Evolutionary conservation across 2,888 invertebrate genomes (phyloP).

Genomic region (Ecliptopera silaceata): DNA sequence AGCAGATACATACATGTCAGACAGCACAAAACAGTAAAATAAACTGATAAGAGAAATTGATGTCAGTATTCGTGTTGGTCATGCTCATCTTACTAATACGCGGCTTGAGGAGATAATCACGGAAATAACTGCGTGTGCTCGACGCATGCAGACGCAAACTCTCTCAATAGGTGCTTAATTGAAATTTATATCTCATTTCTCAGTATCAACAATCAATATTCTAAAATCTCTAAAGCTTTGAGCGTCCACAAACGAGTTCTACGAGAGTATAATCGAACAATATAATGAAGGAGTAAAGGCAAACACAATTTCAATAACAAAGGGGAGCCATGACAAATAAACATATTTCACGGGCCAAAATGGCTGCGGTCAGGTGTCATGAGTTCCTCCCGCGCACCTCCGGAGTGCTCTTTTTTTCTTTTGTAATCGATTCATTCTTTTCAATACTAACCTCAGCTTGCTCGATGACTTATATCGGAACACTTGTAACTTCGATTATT

Average conservation of each 20-base stretch:
- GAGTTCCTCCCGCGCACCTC: slow-evolving; percentile 54
- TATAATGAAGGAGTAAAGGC: slow-evolving; percentile 82
- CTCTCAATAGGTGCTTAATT: slow-evolving; percentile 77
- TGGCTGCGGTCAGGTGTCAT: slow-evolving; percentile 83
- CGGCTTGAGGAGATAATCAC: slow-evolving; percentile 69
- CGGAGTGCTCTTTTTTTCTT: slow-evolving; percentile 60
- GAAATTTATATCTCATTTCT: slow-evolving; percentile 83
- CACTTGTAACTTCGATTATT: slow-evolving; percentile 33
- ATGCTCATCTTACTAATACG: slow-evolving; percentile 47
- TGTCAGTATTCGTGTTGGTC: slow-evolving; percentile 57
- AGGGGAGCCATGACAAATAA: slow-evolving; percentile 81
- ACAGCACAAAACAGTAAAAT: slow-evolving; percentile 40
- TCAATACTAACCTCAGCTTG: slow-evolving; percentile 54
- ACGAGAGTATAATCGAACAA: slow-evolving; percentile 79
- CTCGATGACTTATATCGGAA: slow-evolving; percentile 46
- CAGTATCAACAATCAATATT: slow-evolving; percentile 83
- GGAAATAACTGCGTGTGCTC: slow-evolving; percentile 63
- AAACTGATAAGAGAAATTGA: slow-evolving; percentile 58
- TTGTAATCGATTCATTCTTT: slow-evolving; percentile 77
- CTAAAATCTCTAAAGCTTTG: slow-evolving; percentile 76
- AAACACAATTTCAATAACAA: slow-evolving; percentile 83
- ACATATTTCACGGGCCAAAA: slow-evolving; percentile 83
- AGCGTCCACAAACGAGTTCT: slow-evolving; percentile 77
- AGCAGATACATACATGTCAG: background rate
- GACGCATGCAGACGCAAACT: slow-evolving; percentile 57